phyloP scores from a whole-genome alignment of 2,888 invertebrate genomes.

The Adineta ricciae region DNA sequence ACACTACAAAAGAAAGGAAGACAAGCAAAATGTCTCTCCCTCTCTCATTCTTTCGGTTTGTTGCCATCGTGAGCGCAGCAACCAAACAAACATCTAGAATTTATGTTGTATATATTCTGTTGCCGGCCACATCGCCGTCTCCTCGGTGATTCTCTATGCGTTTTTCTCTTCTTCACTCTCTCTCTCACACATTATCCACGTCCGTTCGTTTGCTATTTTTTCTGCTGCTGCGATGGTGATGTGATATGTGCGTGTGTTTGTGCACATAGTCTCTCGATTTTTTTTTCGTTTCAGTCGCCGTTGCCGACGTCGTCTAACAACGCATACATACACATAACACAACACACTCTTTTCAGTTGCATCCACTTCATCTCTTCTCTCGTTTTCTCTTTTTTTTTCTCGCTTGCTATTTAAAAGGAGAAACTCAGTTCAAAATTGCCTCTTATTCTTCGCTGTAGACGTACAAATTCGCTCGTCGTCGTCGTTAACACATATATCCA shows the following conservation, averaged over 20 bases:
- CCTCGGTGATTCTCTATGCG: background rate
- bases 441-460: background rate
- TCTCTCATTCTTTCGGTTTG: background rate
- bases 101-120: background rate
- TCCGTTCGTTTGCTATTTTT: background rate
- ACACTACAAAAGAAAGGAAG: background rate
- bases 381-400: constrained; percentile 13
- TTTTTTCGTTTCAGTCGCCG: background rate
- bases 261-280: background rate
- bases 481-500: background rate
- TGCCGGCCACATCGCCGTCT: background rate
- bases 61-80: constrained; percentile 3
- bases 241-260: background rate
- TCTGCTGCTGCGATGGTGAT: constrained; percentile 7
- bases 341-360: background rate
- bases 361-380: constrained; percentile 13
- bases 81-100: constrained; percentile 4
- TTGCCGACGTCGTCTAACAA: constrained; percentile 9
- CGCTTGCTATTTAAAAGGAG: constrained; percentile 13
- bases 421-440: background rate
- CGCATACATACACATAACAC: background rate
- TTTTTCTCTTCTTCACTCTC: background rate
- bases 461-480: background rate
- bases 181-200: background rate
- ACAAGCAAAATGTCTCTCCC: background rate